phyloP scores from a whole-genome alignment of 1,140 invertebrate genomes.

The Potamilus streckersoni region DNA sequence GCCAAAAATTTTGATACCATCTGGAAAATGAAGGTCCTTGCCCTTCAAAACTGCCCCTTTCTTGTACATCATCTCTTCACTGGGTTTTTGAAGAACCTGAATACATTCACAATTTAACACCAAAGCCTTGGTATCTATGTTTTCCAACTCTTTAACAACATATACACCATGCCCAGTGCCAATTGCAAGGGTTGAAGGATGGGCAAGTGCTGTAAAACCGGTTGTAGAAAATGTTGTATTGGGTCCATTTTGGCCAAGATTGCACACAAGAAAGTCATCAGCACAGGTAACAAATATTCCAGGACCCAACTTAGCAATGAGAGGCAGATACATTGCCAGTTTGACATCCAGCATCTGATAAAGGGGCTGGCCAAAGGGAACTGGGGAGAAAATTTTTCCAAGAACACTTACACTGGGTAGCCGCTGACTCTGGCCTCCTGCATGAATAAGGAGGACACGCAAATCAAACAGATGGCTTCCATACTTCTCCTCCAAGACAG shows the following conservation, averaged over 20 bases:
- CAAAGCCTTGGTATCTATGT: constrained; percentile 33
- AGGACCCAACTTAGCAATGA: constrained; percentile 65
- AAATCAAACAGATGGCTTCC: constrained; percentile 52
- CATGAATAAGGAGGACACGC: constrained; percentile 68
- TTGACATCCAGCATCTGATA: constrained; percentile 70
- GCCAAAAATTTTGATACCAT: constrained; percentile 39
- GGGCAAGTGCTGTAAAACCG: constrained; percentile 69
- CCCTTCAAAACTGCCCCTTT: constrained; percentile 59
- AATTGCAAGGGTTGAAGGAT: constrained; percentile 66
- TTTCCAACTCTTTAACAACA: constrained; percentile 52
- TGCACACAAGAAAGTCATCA: constrained; percentile 69
- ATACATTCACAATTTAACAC: constrained; percentile 56
- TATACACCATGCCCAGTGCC: constrained; percentile 70
- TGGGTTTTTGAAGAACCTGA: constrained; percentile 69
- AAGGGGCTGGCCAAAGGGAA: constrained; percentile 60
- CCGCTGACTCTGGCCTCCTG: constrained; percentile 70
- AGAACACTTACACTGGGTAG: constrained; percentile 68
- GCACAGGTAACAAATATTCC: constrained; percentile 70
- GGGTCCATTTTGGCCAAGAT: constrained; percentile 40
- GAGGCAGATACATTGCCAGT: constrained; percentile 68
- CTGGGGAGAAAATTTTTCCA: constrained; percentile 69
- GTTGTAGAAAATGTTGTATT: constrained; percentile 55
- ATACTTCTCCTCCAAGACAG: constrained; percentile 54
- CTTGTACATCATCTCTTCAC: constrained; percentile 59
- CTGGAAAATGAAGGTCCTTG: constrained; percentile 39